These are phyloP conservation scores for Brachyhypopomus gauderio DNA, from an alignment of 2,113 vertebrate species.

Conservation along the genomic window DNA sequence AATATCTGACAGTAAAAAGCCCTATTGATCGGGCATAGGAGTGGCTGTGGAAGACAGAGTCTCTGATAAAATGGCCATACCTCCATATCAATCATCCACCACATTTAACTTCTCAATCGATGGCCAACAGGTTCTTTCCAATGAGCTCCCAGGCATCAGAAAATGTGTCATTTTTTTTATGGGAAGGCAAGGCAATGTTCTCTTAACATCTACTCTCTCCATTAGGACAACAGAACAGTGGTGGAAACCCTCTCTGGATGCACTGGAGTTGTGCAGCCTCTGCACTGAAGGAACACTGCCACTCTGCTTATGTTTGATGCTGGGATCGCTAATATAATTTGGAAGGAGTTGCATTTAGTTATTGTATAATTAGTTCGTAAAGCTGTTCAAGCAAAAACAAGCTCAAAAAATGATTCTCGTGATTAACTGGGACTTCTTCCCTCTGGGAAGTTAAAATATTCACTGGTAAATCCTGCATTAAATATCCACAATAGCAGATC, in stretches of 20 bases:
- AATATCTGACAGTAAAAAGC: conserved; percentile 48
- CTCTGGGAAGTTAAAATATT: conserved; percentile 12
- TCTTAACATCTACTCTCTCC: background rate
- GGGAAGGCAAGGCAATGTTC: background rate
- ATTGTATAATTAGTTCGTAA: background rate
- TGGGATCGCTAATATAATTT: background rate
- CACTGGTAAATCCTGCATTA: conserved; percentile 21
- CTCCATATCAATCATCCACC: conserved; percentile 43
- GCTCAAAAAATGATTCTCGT: background rate
- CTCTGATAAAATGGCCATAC: conserved; percentile 51
- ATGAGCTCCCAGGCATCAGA: conserved; percentile 26
- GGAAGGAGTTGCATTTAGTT: background rate
- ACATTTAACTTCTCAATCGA: conserved; percentile 42
- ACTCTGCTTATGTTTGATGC: too few species aligned
- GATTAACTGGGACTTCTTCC: background rate
- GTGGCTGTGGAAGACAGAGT: conserved; percentile 46
- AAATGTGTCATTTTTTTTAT: conserved; percentile 33
- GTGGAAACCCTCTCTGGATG: background rate
- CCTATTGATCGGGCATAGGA: conserved; percentile 40
- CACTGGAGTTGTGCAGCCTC: too few species aligned
- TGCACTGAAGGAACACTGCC: too few species aligned
- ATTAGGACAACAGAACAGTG: background rate
- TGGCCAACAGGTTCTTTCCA: conserved; percentile 31
- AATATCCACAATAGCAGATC: conserved; percentile 21
- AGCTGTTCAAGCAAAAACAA: conserved; percentile 2